Conservation (phyloP, 2,113 vertebrate species). For the Engraulis encrasicolus region DNA sequence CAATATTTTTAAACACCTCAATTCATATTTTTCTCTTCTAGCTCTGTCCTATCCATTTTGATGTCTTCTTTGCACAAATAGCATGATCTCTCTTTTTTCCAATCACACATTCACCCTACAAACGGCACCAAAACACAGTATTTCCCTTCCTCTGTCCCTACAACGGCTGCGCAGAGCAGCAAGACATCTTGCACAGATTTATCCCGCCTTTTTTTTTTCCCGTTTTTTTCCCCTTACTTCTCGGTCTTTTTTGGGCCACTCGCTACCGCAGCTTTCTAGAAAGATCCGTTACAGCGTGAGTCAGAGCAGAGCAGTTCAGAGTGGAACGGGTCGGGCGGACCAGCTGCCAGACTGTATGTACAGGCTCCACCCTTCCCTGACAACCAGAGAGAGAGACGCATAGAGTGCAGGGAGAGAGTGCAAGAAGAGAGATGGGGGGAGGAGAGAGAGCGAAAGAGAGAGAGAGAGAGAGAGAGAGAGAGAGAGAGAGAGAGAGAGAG, state of each 20-base stretch:
- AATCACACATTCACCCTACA: no score
- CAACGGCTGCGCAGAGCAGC: conserved; percentile 46
- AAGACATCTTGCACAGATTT: conserved; percentile 72
- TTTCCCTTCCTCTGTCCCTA: conserved; percentile 22
- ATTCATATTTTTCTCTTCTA: neutral
- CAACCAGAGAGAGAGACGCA: conserved; percentile 65
- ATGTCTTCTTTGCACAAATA: no score
- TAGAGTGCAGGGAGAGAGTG: no score
- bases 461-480: neutral
- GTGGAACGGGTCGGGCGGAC: conserved; percentile 68
- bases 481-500: neutral
- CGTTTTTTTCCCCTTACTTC: no score
- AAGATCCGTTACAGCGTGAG: conserved; percentile 76
- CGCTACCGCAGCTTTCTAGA: conserved; percentile 69
- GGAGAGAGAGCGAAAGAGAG: neutral
- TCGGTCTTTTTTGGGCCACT: conserved; percentile 25
- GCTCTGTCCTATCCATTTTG: neutral
- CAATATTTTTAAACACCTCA: no score
- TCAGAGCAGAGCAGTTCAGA: no score
- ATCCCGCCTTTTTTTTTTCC: conserved; percentile 36
- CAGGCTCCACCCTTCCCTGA: conserved; percentile 69
- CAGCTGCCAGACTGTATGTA: conserved; percentile 68
- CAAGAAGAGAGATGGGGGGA: no score
- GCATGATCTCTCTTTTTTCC: no score
- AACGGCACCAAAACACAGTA: conserved; percentile 40